Evolutionary conservation across 1,140 invertebrate species (phyloP).

Genomic region (Bilobella aurantiaca): DNA sequence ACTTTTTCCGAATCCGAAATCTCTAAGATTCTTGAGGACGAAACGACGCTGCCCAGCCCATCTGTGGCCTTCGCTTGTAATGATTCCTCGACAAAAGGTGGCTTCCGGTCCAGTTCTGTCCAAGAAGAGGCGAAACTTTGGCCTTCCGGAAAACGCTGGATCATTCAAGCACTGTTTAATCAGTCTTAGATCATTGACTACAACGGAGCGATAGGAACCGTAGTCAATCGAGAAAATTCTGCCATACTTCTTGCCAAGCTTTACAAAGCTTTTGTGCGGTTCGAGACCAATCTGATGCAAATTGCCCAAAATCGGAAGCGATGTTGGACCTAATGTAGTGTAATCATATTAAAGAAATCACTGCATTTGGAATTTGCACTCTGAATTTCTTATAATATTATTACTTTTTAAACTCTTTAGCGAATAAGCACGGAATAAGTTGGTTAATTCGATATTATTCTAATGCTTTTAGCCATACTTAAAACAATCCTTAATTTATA

Average conservation of each 20-base stretch:
- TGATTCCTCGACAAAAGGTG: conserved; percentile 42
- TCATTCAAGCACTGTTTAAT: not conserved
- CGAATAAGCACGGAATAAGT: too few species aligned
- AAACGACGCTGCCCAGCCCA: conserved; percentile 50
- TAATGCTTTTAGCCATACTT: too few species aligned
- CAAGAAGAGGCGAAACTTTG: not conserved
- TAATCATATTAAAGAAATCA: too few species aligned
- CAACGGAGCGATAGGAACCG: not conserved
- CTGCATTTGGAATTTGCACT: not conserved
- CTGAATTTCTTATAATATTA: too few species aligned
- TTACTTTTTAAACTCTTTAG: too few species aligned
- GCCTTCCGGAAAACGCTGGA: not conserved
- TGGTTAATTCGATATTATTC: too few species aligned
- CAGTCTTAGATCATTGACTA: not conserved
- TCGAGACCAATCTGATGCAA: conserved; percentile 1
- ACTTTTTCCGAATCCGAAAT: conserved; percentile 36
- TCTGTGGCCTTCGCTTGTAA: conserved; percentile 58
- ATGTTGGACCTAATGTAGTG: conserved; percentile 6
- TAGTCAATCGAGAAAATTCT: conserved; percentile 15
- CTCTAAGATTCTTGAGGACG: conserved; percentile 35
- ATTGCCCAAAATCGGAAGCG: conserved; percentile 10
- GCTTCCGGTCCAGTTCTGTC: not conserved
- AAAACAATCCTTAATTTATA: too few species aligned
- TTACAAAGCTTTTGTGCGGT: not conserved
- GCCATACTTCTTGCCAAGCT: conserved; percentile 10